These are phyloP conservation scores for Cantharis rufa DNA, from an alignment of 2,888 invertebrate genomes.

Conservation along the genomic window DNA sequence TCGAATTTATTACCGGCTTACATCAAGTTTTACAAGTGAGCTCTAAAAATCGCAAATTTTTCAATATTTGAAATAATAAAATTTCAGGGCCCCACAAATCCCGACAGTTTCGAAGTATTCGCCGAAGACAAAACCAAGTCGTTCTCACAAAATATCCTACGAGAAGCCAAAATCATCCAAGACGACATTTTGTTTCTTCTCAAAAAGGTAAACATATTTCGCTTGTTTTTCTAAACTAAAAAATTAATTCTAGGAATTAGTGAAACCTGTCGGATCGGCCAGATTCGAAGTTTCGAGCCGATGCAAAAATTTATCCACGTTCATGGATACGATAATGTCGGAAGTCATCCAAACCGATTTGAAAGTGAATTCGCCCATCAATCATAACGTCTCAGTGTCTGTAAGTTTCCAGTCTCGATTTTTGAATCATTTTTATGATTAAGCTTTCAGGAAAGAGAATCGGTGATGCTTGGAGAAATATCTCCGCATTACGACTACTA, in stretches of 20 bases:
- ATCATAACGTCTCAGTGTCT: conserved; percentile 64
- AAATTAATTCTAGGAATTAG: conserved; percentile 42
- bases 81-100: conserved; percentile 72
- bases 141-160: conserved; percentile 65
- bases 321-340: conserved; percentile 76
- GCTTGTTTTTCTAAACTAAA: not conserved
- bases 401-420: conserved; percentile 57
- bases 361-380: conserved; percentile 64
- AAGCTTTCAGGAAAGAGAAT: conserved; percentile 69
- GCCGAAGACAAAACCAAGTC: conserved; percentile 50
- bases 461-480: conserved; percentile 81
- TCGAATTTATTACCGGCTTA: conserved; percentile 88
- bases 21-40: conserved; percentile 75
- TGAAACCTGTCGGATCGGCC: conserved; percentile 57
- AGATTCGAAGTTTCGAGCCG: conserved; percentile 70
- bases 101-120: conserved; percentile 70
- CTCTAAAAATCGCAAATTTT: conserved; percentile 8
- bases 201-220: conserved; percentile 61
- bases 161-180: conserved; percentile 64
- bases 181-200: conserved; percentile 71
- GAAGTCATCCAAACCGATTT: conserved; percentile 65
- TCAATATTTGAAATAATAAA: not conserved
- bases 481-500: conserved; percentile 82
- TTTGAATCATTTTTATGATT: not conserved
- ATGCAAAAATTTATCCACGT: conserved; percentile 72